Percentiles rank a stretch among this genome's conserved stretches.
Conservation (phyloP, 2,888 invertebrate species). For the Cheilosia impressa region DNA sequence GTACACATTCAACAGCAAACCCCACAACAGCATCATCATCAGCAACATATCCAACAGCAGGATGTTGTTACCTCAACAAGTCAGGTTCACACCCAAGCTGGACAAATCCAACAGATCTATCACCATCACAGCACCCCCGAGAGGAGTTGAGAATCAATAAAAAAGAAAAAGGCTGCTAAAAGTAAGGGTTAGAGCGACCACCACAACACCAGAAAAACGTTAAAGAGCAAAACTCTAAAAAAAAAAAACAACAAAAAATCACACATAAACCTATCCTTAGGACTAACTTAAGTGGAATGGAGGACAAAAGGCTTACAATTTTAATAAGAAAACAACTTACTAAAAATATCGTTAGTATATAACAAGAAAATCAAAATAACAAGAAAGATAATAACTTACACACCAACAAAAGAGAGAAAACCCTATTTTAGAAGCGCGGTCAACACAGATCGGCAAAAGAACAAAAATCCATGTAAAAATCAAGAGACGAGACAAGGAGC, state of each 20-base stretch:
- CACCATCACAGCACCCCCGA: constrained; percentile 83
- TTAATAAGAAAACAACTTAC: constrained; percentile 54
- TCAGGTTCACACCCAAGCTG: constrained; percentile 79
- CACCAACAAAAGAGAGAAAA: constrained; percentile 12
- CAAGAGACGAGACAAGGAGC: constrained; percentile 3
- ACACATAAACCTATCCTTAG: constrained; percentile 57
- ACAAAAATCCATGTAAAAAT: constrained; percentile 31
- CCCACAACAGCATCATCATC: constrained; percentile 79
- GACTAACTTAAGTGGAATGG: constrained; percentile 71
- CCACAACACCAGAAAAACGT: constrained; percentile 15
- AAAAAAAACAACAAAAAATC: constrained; percentile 14
- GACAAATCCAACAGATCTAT: constrained; percentile 83
- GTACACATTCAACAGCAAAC: constrained; percentile 81
- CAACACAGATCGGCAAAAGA: constrained; percentile 11
- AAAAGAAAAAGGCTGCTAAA: constrained; percentile 82
- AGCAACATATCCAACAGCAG: constrained; percentile 81
- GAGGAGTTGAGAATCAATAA: constrained; percentile 83
- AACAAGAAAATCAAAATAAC: constrained; percentile 38
- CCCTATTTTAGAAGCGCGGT: constrained; percentile 25
- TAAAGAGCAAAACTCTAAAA: constrained; percentile 32
- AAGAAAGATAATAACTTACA: constrained; percentile 41
- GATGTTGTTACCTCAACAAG: constrained; percentile 83
- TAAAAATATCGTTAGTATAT: constrained; percentile 42
- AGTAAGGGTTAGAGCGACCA: constrained; percentile 81
- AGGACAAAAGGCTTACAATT: constrained; percentile 73